These are phyloP conservation scores for Thamnaconus septentrionalis DNA, from an alignment of 2,113 vertebrate species.

Conservation along the genomic window DNA sequence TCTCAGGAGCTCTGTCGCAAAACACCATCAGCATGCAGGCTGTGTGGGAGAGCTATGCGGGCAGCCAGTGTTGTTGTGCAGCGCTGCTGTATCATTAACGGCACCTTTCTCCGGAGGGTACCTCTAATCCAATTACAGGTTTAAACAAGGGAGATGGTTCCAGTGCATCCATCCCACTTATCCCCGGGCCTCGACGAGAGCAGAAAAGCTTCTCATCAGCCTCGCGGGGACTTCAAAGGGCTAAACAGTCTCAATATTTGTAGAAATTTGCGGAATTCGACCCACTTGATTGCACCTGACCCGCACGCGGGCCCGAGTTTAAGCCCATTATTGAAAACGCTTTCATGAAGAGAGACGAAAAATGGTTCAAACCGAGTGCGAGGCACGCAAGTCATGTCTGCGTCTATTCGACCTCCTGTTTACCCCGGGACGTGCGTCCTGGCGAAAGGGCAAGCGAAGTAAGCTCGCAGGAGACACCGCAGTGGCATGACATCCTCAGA, in stretches of 20 bases:
- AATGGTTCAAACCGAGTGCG: background rate
- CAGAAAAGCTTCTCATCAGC: constrained; percentile 48
- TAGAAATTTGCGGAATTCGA: constrained; percentile 60
- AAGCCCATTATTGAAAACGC: constrained; percentile 49
- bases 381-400: background rate
- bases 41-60: constrained; percentile 9
- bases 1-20: constrained; percentile 12
- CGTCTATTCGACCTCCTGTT: too few relatives aligned
- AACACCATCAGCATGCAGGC: constrained; percentile 15
- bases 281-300: constrained; percentile 56
- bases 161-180: constrained; percentile 55
- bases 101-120: constrained; percentile 59
- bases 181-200: constrained; percentile 45
- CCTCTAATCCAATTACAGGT: constrained; percentile 62
- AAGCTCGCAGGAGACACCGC: constrained; percentile 15
- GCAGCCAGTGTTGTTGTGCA: constrained; percentile 27
- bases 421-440: background rate
- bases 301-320: constrained; percentile 38
- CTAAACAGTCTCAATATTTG: constrained; percentile 56
- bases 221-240: constrained; percentile 52
- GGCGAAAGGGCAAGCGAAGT: background rate
- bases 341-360: constrained; percentile 13
- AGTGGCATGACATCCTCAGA: constrained; percentile 25
- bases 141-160: constrained; percentile 62
- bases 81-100: constrained; percentile 39